These are phyloP conservation scores for Antechinus flavipes DNA, from an alignment of 2,113 vertebrate species.

Conservation along the genomic window DNA sequence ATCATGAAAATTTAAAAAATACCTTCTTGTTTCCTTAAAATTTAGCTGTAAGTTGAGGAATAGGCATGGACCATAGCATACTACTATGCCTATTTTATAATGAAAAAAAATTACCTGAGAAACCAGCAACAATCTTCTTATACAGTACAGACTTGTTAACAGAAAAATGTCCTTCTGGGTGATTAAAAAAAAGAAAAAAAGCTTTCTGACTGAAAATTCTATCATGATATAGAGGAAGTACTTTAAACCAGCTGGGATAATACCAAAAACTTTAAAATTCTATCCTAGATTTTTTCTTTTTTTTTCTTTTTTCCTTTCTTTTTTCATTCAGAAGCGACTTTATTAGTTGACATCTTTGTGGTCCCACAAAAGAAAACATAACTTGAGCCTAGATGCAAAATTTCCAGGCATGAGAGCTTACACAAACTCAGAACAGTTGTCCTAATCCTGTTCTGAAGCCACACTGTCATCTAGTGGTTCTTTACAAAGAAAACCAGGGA, in stretches of 20 bases:
- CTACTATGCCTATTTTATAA: neutral
- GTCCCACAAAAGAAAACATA: conserved; percentile 38
- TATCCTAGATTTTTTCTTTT: neutral
- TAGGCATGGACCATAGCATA: neutral
- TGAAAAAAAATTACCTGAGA: neutral
- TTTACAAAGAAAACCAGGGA: neutral
- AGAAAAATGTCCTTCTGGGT: neutral
- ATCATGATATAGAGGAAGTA: neutral
- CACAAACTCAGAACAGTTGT: neutral
- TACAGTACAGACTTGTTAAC: neutral
- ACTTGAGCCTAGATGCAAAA: neutral
- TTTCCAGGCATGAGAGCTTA: conserved; percentile 24
- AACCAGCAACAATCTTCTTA: neutral
- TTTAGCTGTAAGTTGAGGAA: conserved; percentile 21
- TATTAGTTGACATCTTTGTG: neutral
- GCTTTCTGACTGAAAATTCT: neutral
- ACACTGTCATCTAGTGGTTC: conserved; percentile 80
- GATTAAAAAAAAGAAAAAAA: neutral
- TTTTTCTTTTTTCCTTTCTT: neutral
- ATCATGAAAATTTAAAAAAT: neutral
- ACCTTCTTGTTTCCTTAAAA: neutral
- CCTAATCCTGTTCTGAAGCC: conserved; percentile 59
- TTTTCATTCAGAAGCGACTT: neutral
- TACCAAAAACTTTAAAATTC: conserved; percentile 38
- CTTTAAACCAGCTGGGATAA: neutral